These are phyloP conservation scores for Campylorhamphus procurvoides DNA, from an alignment of 2,113 vertebrate species.

Conservation along the genomic window DNA sequence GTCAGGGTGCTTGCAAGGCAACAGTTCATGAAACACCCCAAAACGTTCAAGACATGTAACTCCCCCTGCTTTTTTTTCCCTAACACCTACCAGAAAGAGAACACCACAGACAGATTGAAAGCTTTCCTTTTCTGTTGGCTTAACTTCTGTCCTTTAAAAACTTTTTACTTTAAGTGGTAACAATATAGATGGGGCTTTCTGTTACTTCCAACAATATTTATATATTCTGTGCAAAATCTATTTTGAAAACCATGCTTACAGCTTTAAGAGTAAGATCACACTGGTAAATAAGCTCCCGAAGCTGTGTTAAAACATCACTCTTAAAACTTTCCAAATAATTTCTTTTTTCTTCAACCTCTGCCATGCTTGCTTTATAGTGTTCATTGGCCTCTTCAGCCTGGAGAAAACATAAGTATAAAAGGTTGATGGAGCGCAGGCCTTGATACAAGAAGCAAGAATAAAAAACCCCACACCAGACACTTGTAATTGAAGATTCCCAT, in stretches of 20 bases:
- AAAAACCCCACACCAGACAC: not conserved
- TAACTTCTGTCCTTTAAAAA: not conserved
- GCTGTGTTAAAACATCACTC: slow-evolving; percentile 88
- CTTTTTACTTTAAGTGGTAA: not conserved
- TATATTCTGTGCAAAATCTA: not conserved
- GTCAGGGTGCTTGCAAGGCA: not conserved
- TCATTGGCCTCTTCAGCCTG: slow-evolving; percentile 93
- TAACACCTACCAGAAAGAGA: not conserved
- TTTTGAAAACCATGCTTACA: slow-evolving; percentile 75
- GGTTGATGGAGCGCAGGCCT: not conserved
- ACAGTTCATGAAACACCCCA: not conserved
- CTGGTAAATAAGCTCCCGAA: slow-evolving; percentile 92
- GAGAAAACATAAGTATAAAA: slow-evolving; percentile 17
- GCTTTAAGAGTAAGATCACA: slow-evolving; percentile 97
- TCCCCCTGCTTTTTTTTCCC: not conserved
- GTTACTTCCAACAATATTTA: not conserved
- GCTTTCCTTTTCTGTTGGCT: not conserved
- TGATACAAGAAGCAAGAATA: not conserved
- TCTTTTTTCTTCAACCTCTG: slow-evolving; percentile 86
- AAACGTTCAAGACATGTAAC: not conserved
- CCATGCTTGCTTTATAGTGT: slow-evolving; percentile 87
- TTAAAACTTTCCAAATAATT: slow-evolving; percentile 87
- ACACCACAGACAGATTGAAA: not conserved
- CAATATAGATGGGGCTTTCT: not conserved
- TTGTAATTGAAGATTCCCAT: not conserved